Conservation (phyloP, 2,113 vertebrate genomes). For the Melanocharis versteri region DNA sequence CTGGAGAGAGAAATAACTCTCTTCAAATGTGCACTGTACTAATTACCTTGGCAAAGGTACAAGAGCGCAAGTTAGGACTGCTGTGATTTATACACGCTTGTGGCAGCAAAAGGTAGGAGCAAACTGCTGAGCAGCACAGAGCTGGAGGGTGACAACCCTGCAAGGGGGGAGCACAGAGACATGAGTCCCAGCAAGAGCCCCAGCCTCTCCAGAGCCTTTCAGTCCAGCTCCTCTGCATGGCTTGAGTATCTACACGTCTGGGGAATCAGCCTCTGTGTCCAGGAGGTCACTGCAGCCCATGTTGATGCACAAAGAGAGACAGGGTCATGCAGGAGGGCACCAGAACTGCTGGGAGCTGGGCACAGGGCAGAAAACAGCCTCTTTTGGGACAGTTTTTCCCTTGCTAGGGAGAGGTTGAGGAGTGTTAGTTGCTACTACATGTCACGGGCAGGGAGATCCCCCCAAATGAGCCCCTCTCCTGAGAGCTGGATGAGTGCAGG, state of each 20-base stretch:
- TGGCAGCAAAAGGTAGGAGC: not conserved
- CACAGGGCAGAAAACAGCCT: not conserved
- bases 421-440: not conserved
- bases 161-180: not conserved
- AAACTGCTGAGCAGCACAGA: not conserved
- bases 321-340: not conserved
- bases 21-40: not conserved
- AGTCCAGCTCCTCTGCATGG: not conserved
- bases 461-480: not conserved
- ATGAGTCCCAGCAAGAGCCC: not conserved
- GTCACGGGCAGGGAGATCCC: not conserved
- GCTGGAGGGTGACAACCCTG: not conserved
- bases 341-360: not conserved
- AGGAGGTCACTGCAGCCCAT: not conserved
- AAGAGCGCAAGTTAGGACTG: slow-evolving; percentile 20
- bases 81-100: not conserved
- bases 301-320: not conserved
- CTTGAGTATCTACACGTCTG: not conserved
- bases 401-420: not conserved
- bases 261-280: not conserved
- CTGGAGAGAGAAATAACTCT: slow-evolving; percentile 6
- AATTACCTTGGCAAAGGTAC: slow-evolving; percentile 58
- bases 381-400: not conserved
- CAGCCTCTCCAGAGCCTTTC: not conserved
- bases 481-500: fast-evolving